Evolutionary conservation across 2,888 invertebrate genomes (phyloP).

Genomic region (Brassicogethes aeneus): DNA sequence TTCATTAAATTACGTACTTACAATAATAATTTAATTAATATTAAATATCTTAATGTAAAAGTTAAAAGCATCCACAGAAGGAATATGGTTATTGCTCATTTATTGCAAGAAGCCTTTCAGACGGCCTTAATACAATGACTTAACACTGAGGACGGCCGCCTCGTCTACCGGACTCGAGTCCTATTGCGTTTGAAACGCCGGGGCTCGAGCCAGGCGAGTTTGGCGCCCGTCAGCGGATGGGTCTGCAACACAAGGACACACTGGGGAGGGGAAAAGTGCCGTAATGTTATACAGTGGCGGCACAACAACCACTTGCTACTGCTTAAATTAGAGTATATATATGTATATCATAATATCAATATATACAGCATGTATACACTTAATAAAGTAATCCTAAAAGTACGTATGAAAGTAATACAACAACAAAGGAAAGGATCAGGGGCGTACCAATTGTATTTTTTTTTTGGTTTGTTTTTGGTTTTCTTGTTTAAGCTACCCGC

Average conservation of each 20-base stretch:
- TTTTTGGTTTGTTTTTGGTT: constrained; percentile 4
- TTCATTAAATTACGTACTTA: constrained; percentile 44
- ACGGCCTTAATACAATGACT: constrained; percentile 56
- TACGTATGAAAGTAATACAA: constrained; percentile 37
- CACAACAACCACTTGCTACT: constrained; percentile 39
- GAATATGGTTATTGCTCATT: constrained; percentile 48
- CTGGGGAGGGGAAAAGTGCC: constrained; percentile 37
- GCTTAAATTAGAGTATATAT: constrained; percentile 40
- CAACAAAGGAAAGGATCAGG: constrained; percentile 32
- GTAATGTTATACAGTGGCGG: constrained; percentile 39
- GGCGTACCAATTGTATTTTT: constrained; percentile 7
- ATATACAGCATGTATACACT: constrained; percentile 43
- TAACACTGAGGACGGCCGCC: constrained; percentile 46
- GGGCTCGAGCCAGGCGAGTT: constrained; percentile 13
- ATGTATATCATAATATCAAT: constrained; percentile 37
- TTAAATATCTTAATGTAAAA: constrained; percentile 43
- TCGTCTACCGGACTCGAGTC: constrained; percentile 1
- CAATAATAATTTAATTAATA: constrained; percentile 38
- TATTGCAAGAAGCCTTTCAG: constrained; percentile 49
- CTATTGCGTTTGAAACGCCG: neutral
- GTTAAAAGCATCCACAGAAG: constrained; percentile 46
- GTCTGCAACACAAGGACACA: constrained; percentile 39
- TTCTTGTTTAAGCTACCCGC: constrained; percentile 20
- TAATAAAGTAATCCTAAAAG: constrained; percentile 37
- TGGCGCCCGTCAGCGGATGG: constrained; percentile 15